These are phyloP conservation scores for Urechis unicinctus DNA, from an alignment of 2,888 invertebrate genomes.

Conservation along the genomic window DNA sequence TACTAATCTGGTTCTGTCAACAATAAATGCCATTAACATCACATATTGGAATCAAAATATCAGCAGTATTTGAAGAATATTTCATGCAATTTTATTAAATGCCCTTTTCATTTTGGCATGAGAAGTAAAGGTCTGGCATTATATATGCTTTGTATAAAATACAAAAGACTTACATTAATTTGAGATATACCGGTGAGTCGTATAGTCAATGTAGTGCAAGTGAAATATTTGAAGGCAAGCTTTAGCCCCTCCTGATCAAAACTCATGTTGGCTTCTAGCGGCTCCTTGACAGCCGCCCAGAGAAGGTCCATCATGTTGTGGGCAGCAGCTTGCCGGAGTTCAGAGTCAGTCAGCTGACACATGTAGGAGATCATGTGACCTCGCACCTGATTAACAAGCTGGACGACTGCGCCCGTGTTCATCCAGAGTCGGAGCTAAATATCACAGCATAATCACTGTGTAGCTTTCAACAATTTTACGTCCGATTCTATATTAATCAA, in stretches of 20 bases:
- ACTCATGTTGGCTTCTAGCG: slow-evolving; percentile 55
- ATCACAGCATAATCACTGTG: neutral
- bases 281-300: slow-evolving; percentile 92
- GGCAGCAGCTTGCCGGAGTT: slow-evolving; percentile 78
- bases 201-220: slow-evolving; percentile 89
- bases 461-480: neutral
- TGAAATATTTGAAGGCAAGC: slow-evolving; percentile 92
- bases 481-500: too few relatives aligned
- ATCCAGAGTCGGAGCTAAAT: slow-evolving; percentile 76
- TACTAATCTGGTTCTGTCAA: slow-evolving; percentile 66
- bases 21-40: neutral
- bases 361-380: slow-evolving; percentile 79
- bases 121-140: too few relatives aligned
- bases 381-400: slow-evolving; percentile 79
- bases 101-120: neutral
- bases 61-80: too few relatives aligned
- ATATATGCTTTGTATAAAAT: too few relatives aligned
- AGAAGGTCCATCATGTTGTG: slow-evolving; percentile 94
- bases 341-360: slow-evolving; percentile 88
- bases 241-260: slow-evolving; percentile 85
- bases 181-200: slow-evolving; percentile 87
- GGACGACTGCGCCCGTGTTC: slow-evolving; percentile 82
- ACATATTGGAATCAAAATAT: neutral
- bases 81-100: neutral
- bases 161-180: slow-evolving; percentile 65